A percentile compares a stretch with the other conserved stretches of the same genome.
Conservation (phyloP, 2,113 vertebrate genomes). For the Macaca nemestrina region DNA sequence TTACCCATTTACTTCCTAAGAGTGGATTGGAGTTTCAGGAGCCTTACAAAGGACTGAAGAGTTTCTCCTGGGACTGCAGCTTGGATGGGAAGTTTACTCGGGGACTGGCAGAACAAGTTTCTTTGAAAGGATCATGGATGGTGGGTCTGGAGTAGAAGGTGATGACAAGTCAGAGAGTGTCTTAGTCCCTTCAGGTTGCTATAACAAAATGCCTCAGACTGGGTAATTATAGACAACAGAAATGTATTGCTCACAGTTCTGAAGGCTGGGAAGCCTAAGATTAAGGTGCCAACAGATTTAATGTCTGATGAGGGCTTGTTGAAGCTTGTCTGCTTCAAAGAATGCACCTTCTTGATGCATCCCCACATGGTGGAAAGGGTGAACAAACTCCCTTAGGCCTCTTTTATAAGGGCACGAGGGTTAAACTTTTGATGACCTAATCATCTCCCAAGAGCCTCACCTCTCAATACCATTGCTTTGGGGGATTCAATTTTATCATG, state of each 20-base stretch:
- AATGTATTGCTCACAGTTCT: not conserved
- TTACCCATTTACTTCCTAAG: not conserved
- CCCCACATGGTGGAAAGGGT: not conserved
- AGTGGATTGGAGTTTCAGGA: conserved; percentile 11
- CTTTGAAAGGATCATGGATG: not conserved
- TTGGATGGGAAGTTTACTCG: not conserved
- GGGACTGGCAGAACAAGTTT: not conserved
- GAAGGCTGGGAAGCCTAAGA: not conserved
- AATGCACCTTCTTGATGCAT: not conserved
- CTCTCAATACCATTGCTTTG: not conserved
- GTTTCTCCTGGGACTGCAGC: not conserved
- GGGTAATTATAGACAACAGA: not conserved
- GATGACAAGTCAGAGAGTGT: not conserved
- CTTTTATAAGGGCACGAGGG: not conserved
- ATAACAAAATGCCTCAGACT: not conserved
- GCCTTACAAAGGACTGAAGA: not conserved
- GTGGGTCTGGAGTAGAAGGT: not conserved
- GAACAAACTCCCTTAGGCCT: not conserved
- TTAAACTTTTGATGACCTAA: not conserved
- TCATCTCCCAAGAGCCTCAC: not conserved
- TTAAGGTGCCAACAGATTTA: not conserved
- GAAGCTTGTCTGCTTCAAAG: not conserved
- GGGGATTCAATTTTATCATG: not conserved
- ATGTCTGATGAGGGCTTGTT: not conserved
- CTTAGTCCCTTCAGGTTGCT: not conserved